These are phyloP conservation scores for Champsocephalus esox DNA, from an alignment of 2,797 vertebrate genomes.

Conservation along the genomic window DNA sequence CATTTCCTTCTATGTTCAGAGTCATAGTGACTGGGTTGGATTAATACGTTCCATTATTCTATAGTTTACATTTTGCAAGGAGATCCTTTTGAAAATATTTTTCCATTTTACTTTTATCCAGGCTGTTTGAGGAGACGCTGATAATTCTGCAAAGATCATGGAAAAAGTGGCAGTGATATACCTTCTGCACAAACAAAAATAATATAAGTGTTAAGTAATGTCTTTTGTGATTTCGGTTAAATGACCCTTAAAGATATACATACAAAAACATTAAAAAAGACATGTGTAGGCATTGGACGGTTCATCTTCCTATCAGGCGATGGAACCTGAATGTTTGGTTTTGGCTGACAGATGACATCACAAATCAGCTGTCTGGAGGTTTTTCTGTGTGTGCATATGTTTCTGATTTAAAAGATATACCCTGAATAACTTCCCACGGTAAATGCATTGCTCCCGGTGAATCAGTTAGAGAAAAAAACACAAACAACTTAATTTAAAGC, in stretches of 20 bases:
- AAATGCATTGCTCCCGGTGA: neutral
- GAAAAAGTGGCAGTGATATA: no score
- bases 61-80: no score
- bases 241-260: neutral
- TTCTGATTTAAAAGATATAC: neutral
- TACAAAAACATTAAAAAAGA: no score
- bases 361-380: neutral
- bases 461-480: neutral
- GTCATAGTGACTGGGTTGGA: no score
- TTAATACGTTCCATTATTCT: no score
- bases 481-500: neutral
- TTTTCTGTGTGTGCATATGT: neutral
- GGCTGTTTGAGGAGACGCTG: no score
- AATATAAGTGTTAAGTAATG: no score
- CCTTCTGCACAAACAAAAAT: neutral
- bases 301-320: neutral
- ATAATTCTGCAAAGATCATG: no score
- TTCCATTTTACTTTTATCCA: no score
- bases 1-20: no score
- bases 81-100: no score
- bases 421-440: neutral
- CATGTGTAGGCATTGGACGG: neutral
- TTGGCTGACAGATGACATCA: conserved; percentile 18
- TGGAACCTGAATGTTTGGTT: neutral
- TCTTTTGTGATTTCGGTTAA: neutral